phyloP scores from a whole-genome alignment of 2,113 vertebrate species.

The Paramormyrops kingsleyae region DNA sequence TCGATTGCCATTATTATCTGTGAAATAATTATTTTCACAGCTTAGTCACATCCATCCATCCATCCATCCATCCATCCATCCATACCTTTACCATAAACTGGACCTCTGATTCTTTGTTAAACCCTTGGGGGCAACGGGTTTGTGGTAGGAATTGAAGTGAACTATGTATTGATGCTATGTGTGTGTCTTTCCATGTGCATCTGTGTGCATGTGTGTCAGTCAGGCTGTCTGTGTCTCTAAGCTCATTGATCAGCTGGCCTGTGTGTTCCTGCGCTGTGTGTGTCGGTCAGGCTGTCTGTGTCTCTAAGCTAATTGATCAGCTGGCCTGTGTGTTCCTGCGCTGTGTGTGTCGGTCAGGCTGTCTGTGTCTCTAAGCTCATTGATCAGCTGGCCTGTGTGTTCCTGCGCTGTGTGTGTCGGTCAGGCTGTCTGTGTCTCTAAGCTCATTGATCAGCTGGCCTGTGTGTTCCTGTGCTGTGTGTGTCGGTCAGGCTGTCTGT shows the following conservation, averaged over 20 bases:
- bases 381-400: not conserved
- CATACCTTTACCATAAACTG: not conserved
- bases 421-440: not conserved
- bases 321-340: not conserved
- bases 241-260: not conserved
- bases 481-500: not conserved
- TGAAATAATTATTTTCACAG: not conserved
- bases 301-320: not conserved
- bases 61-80: not conserved
- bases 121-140: not conserved
- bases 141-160: not conserved
- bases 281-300: not conserved
- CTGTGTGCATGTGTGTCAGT: not conserved
- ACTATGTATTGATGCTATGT: not conserved
- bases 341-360: not conserved
- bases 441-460: not conserved
- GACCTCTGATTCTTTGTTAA: not conserved
- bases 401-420: not conserved
- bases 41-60: not conserved
- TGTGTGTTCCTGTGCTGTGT: not conserved
- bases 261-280: not conserved
- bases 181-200: not conserved
- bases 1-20: not conserved
- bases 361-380: not conserved
- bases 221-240: not conserved